phyloP scores from a whole-genome alignment of 2,888 invertebrate genomes.

The Aproaerema taeniolella region DNA sequence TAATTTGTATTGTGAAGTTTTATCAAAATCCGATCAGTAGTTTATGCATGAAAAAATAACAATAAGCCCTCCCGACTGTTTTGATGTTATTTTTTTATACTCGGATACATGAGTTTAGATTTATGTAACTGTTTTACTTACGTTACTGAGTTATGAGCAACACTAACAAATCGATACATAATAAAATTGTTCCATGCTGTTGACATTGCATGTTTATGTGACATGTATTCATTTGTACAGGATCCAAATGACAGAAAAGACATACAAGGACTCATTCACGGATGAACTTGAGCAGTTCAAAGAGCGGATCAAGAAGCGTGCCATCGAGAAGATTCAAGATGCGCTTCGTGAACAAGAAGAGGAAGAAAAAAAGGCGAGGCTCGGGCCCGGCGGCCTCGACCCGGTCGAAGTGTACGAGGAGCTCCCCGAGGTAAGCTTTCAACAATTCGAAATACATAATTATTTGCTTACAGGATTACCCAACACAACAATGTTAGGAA shows the following conservation, averaged over 20 bases:
- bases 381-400: constrained; percentile 99
- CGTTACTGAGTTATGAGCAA: too few species aligned
- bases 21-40: too few species aligned
- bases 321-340: constrained; percentile 91
- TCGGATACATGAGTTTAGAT: too few species aligned
- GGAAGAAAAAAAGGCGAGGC: constrained; percentile 88
- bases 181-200: too few species aligned
- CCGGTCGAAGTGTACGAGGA: constrained; percentile 97
- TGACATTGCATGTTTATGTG: too few species aligned
- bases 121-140: too few species aligned
- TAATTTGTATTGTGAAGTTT: too few species aligned
- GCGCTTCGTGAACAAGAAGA: constrained; percentile 91
- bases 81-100: too few species aligned
- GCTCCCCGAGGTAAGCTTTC: constrained; percentile 86
- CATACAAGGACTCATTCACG: constrained; percentile 95
- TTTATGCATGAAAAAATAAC: too few species aligned
- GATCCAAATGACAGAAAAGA: constrained; percentile 94
- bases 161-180: too few species aligned
- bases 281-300: constrained; percentile 95
- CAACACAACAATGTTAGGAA: too few species aligned
- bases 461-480: constrained; percentile 4
- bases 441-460: neutral
- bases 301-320: constrained; percentile 88
- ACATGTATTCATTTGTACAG: constrained; percentile 70
- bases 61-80: too few species aligned